A percentile compares a stretch with the other conserved stretches of the same genome.
phyloP scores from a whole-genome alignment of 2,888 invertebrate species.

The Melanostoma mellinum region DNA sequence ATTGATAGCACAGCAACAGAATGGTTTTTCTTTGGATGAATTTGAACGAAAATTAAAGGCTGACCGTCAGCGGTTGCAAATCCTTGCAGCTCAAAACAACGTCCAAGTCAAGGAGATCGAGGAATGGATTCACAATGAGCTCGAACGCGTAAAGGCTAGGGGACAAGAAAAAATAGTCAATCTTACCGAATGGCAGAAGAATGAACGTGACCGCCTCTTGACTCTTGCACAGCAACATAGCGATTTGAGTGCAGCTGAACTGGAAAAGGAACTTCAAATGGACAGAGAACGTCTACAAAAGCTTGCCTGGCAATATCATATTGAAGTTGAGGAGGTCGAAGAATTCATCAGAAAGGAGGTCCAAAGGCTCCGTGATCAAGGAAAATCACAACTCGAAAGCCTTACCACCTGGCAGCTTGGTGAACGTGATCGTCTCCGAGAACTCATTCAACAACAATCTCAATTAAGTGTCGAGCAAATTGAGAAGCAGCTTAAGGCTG shows the following conservation, averaged over 20 bases:
- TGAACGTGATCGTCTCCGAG: slow-evolving; percentile 79
- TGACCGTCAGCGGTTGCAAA: slow-evolving; percentile 79
- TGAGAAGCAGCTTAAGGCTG: slow-evolving; percentile 77
- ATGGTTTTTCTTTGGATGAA: slow-evolving; percentile 79
- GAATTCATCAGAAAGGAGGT: slow-evolving; percentile 79
- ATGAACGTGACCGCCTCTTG: slow-evolving; percentile 78
- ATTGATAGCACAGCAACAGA: slow-evolving; percentile 77
- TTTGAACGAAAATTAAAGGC: slow-evolving; percentile 77
- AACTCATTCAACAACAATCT: slow-evolving; percentile 77
- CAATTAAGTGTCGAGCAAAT: slow-evolving; percentile 77
- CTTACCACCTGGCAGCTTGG: slow-evolving; percentile 79
- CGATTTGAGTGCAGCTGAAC: slow-evolving; percentile 78
- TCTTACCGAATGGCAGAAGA: slow-evolving; percentile 79
- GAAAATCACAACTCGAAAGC: slow-evolving; percentile 78
- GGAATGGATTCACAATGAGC: slow-evolving; percentile 79
- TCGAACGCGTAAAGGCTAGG: slow-evolving; percentile 77
- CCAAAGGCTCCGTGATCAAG: slow-evolving; percentile 77
- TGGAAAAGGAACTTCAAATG: slow-evolving; percentile 78
- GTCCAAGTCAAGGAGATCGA: slow-evolving; percentile 80
- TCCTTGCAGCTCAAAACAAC: slow-evolving; percentile 80
- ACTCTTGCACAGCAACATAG: slow-evolving; percentile 78
- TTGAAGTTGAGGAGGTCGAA: slow-evolving; percentile 79
- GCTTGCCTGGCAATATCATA: slow-evolving; percentile 78
- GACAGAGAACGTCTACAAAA: slow-evolving; percentile 77
- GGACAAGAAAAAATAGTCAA: slow-evolving; percentile 78